Percentiles rank a stretch among this genome's conserved stretches.
These are phyloP conservation scores for Carapus acus DNA, from an alignment of 2,797 vertebrate genomes.

Conservation along the genomic window DNA sequence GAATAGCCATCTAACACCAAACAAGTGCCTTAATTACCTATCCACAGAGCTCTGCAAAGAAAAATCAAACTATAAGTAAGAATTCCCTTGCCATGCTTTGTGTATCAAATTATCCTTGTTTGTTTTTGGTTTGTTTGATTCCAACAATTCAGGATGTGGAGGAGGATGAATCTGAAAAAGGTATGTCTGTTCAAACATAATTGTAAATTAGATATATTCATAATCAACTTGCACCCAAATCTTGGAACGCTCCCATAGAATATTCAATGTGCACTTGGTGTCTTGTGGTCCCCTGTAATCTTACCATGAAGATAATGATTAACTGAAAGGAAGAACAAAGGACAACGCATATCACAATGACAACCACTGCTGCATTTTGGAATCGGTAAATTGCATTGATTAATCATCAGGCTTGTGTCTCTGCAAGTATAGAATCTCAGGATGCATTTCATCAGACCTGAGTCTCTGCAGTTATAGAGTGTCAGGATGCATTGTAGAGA, in stretches of 20 bases:
- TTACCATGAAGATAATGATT: slow-evolving; percentile 8
- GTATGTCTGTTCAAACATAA: slow-evolving; percentile 90
- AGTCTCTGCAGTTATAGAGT: slow-evolving; percentile 5
- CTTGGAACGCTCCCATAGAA: slow-evolving; percentile 11
- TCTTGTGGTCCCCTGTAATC: slow-evolving; percentile 22
- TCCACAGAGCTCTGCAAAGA: too few relatives aligned
- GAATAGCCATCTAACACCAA: too few relatives aligned
- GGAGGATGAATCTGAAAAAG: slow-evolving; percentile 93
- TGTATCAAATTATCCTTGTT: not conserved
- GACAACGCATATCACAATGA: too few relatives aligned
- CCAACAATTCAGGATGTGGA: slow-evolving; percentile 80
- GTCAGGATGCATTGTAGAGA: slow-evolving; percentile 8
- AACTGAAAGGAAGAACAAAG: slow-evolving; percentile 3
- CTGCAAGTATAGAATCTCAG: slow-evolving; percentile 7
- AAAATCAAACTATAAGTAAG: too few relatives aligned
- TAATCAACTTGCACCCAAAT: too few relatives aligned
- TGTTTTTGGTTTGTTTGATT: too few relatives aligned
- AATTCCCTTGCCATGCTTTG: not conserved
- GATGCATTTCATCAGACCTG: slow-evolving; percentile 7
- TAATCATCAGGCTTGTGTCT: slow-evolving; percentile 5
- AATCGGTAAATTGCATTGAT: not conserved
- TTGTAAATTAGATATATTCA: too few relatives aligned
- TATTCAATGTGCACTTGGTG: slow-evolving; percentile 5
- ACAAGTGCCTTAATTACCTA: too few relatives aligned
- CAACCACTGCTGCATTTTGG: too few relatives aligned